Evolutionary conservation across 2,113 vertebrate species (phyloP).

Genomic region (Motacilla tschutschensis): DNA sequence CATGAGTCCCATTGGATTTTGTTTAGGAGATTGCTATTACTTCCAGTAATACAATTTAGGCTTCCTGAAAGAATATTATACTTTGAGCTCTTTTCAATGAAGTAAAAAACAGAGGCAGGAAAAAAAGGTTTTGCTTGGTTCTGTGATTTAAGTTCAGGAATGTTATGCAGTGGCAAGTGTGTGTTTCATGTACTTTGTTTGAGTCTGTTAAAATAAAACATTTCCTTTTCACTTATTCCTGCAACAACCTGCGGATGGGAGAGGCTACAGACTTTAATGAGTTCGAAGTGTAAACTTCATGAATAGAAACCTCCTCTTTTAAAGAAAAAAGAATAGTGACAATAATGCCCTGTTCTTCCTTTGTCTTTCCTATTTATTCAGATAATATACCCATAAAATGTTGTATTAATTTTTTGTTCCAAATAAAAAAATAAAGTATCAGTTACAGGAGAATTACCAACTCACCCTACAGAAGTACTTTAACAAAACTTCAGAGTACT

Average conservation of each 20-base stretch:
- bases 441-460: not conserved
- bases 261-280: not conserved
- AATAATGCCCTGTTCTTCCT: not conserved
- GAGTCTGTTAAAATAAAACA: slow-evolving; percentile 33
- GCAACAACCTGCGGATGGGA: not conserved
- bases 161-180: not conserved
- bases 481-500: not conserved
- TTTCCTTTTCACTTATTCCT: slow-evolving; percentile 40
- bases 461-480: not conserved
- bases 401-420: not conserved
- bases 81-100: slow-evolving; percentile 35
- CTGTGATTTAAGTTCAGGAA: slow-evolving; percentile 37
- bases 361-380: not conserved
- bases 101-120: not conserved
- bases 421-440: not conserved
- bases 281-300: not conserved
- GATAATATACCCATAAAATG: not conserved
- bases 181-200: slow-evolving; percentile 28
- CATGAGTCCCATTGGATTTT: slow-evolving; percentile 31
- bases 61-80: slow-evolving; percentile 60
- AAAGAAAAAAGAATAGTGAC: not conserved
- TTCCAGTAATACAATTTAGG: slow-evolving; percentile 68
- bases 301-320: not conserved
- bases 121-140: not conserved
- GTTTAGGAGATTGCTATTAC: slow-evolving; percentile 59